Base-by-base conservation (phyloP, 2,888 invertebrate genomes). In the Trichopoda pennipes region DNA sequence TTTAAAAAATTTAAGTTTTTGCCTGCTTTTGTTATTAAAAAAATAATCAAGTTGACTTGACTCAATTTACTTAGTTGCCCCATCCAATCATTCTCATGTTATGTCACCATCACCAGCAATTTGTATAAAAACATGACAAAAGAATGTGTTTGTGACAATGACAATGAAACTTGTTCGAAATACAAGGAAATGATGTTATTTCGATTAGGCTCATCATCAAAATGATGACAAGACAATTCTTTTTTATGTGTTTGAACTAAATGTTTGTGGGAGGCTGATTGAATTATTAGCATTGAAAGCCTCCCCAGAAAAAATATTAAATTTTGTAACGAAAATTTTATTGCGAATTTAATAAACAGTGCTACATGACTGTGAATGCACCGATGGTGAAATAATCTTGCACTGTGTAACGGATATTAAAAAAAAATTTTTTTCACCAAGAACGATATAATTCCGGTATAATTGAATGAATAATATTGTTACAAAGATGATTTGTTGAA, bases 61-160 rank as follows among this genome's bases (percentile, higher is more conserved):
- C 70, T 77, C 55, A 77, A 56, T 49, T 47, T 16, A 69, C 49
- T 55, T 76, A 42, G 38, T 44, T 42, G 17, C 28, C 61, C 47
- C 64, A 38, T 10, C 49, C 58, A 75, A 49, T 12, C 1, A 38
- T 12, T 12, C 12, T 12, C 10, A 42, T 10, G 38, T 74, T 69
- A n/a, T 58, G 42, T 58, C 35, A 47, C 21, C 44, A 32, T 49
- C 47, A 49, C 16, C 47, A 49, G 2, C n/a, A 49, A 17, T 66
- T 53, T 60, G 42, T 17, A 32, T 3, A 38, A 35, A 44, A 44
- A 17, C 55, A 69, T 69, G 64, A 38, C 32, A 61, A 17, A 56
- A 72, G 55, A 72, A 60, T 32, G 49, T 82, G 70, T 72, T 75
- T 66, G 58, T 75, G 78, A 75, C 81, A 78, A 78, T 75, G 81